Percentiles rank a stretch among this genome's conserved stretches.
Conservation (phyloP, 2,888 invertebrate genomes). For the Sceliomorpha sp. region DNA sequence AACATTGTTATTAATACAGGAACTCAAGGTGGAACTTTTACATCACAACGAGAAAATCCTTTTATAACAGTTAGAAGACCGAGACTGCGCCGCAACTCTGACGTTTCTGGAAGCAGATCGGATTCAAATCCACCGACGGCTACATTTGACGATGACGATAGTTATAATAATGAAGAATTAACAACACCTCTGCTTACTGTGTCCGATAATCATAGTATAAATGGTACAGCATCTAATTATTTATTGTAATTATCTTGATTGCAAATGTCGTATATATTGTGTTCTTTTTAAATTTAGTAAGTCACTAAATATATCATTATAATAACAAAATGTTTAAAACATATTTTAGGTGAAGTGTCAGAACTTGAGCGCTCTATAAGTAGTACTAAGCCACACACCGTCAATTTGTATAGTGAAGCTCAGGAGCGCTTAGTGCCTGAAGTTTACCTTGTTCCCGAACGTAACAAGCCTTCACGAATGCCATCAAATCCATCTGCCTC, state of each 20-base stretch:
- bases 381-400: constrained; percentile 69
- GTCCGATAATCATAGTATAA: constrained; percentile 75
- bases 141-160: constrained; percentile 52
- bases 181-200: constrained; percentile 66
- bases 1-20: constrained; percentile 57
- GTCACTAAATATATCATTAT: no score
- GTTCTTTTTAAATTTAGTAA: no score
- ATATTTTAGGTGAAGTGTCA: constrained; percentile 69
- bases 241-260: no score
- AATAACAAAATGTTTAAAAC: no score
- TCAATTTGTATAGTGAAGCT: constrained; percentile 64
- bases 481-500: no score
- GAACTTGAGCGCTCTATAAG: constrained; percentile 69
- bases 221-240: constrained; percentile 63
- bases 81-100: constrained; percentile 59
- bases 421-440: constrained; percentile 66
- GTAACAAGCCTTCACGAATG: no score
- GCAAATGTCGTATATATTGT: no score
- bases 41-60: constrained; percentile 84
- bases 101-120: constrained; percentile 63
- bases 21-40: constrained; percentile 86
- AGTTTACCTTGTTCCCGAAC: no score
- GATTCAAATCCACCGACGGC: constrained; percentile 56
- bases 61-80: constrained; percentile 71
- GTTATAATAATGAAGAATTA: constrained; percentile 62